These are phyloP conservation scores for Limosa lapponica DNA, from an alignment of 2,797 vertebrate genomes.

Conservation along the genomic window DNA sequence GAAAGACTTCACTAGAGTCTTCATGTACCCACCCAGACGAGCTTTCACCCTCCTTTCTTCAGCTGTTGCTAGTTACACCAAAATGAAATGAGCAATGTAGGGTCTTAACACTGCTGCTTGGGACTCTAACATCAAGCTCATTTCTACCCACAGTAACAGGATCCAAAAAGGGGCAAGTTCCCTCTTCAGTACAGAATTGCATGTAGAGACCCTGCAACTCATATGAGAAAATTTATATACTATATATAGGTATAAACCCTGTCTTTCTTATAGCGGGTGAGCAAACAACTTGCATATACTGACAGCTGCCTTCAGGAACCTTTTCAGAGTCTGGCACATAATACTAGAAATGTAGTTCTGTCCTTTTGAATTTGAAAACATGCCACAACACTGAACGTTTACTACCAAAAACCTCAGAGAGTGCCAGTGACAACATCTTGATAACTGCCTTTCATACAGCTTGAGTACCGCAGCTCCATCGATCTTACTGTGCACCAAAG, in stretches of 20 bases:
- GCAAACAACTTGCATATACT: not conserved
- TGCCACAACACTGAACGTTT: not conserved
- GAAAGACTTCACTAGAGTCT: not conserved
- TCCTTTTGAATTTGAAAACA: not conserved
- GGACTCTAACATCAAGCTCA: not conserved
- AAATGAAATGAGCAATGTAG: not conserved
- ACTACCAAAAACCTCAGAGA: not conserved
- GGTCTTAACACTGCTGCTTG: not conserved
- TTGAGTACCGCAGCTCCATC: not conserved
- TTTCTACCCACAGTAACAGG: not conserved
- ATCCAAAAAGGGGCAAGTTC: not conserved
- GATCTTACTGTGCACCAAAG: not conserved
- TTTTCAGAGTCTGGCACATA: not conserved
- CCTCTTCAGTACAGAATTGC: not conserved
- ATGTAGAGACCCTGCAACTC: not conserved
- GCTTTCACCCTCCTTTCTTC: not conserved
- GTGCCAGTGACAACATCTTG: not conserved
- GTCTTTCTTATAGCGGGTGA: accelerated
- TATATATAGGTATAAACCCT: not conserved
- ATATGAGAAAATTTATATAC: not conserved
- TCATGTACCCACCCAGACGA: not conserved
- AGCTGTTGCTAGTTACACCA: not conserved
- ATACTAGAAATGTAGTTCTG: not conserved
- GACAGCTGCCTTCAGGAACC: not conserved
- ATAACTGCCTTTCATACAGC: not conserved